These are phyloP conservation scores for Pantherophis vulpinus DNA, from an alignment of 2,797 vertebrate genomes.

Conservation along the genomic window DNA sequence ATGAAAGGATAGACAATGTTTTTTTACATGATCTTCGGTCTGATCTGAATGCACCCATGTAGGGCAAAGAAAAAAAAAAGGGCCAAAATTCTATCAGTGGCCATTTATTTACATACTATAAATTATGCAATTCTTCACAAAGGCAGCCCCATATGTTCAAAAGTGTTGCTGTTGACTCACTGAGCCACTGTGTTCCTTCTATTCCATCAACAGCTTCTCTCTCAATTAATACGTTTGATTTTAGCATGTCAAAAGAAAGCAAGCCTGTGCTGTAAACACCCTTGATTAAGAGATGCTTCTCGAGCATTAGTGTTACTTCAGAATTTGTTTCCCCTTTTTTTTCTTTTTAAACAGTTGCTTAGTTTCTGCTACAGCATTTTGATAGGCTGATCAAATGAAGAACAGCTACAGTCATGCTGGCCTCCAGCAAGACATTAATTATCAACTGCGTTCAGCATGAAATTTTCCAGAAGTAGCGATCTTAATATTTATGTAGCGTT, in stretches of 20 bases:
- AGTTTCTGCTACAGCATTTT: not conserved
- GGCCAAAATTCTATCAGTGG: not conserved
- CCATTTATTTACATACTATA: not conserved
- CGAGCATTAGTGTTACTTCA: not conserved
- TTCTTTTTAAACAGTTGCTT: not conserved
- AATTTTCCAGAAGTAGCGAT: constrained; percentile 1
- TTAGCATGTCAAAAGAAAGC: not conserved
- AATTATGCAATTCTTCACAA: not conserved
- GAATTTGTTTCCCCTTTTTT: not conserved
- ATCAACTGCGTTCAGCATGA: constrained; percentile 19
- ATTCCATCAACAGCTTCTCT: not conserved
- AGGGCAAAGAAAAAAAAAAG: not conserved
- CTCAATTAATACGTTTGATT: not conserved
- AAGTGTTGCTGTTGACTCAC: not conserved
- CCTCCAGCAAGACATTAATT: constrained; percentile 39
- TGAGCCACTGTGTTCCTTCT: not conserved
- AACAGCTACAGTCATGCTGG: constrained; percentile 11
- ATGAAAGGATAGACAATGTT: not conserved
- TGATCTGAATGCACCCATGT: not conserved
- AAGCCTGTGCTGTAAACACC: not conserved
- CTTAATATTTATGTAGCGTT: constrained; percentile 12
- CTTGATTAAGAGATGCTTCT: not conserved
- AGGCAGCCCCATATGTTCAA: not conserved
- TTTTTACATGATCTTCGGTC: not conserved
- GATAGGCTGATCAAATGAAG: not conserved